Evolutionary conservation across 53 echinoderm and acorn worm genomes (phyloP).

Genomic region (Pentamera pediparva): DNA sequence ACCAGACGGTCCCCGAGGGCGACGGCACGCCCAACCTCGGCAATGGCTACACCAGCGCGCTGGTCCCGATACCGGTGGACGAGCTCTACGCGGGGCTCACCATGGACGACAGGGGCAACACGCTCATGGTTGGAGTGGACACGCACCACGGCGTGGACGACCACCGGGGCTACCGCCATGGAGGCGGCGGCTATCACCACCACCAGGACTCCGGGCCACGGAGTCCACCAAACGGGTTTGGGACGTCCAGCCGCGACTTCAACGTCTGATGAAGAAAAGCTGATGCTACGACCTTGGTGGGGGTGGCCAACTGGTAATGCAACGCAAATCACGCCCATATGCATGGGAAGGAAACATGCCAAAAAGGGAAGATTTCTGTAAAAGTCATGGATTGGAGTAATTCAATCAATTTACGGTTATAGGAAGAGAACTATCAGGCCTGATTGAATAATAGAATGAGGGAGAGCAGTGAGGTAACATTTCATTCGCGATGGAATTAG

Average conservation of each 20-base stretch:
- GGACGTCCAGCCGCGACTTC: constrained; percentile 8
- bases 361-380: too few relatives aligned
- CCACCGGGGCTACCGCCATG: neutral
- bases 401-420: too few relatives aligned
- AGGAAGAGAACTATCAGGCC: too few relatives aligned
- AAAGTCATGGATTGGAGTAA: too few relatives aligned
- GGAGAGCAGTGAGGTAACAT: too few relatives aligned
- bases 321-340: too few relatives aligned
- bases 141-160: neutral
- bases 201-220: neutral
- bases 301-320: neutral
- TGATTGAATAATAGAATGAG: too few relatives aligned
- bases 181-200: neutral
- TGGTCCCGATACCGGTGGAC: constrained; percentile 18
- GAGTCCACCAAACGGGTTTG: neutral
- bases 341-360: too few relatives aligned
- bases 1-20: constrained; percentile 30
- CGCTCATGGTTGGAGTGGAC: constrained; percentile 6
- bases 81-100: constrained; percentile 19
- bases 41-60: neutral
- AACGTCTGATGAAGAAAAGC: neutral
- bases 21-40: constrained; percentile 23
- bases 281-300: neutral
- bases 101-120: neutral
- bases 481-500: too few relatives aligned